Evolutionary conservation across 2,888 invertebrate genomes (phyloP), one percentile per base, ranked within the genome.

Genomic region (Volucella bombylans): DNA sequence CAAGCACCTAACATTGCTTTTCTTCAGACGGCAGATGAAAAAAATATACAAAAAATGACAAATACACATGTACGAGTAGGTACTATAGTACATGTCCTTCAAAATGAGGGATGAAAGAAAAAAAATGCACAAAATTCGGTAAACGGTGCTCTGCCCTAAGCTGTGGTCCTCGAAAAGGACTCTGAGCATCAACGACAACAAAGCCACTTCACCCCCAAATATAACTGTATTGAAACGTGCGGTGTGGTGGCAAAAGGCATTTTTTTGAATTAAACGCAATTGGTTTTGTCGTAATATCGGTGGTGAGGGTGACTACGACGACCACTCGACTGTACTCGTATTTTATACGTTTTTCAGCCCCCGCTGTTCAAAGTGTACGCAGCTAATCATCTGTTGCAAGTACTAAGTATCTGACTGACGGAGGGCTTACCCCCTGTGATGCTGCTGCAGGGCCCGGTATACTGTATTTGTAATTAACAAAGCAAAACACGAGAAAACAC

Each of bases 331-430:
- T 45, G 3, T 45, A 45, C n/a, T 45, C 11, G 11, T n/a, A 45
- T 11, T 52, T 10, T 10, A 52, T 3, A 59, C 61, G 67, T 77
- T 77, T 65, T 57, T 52, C 62, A 69, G 55, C 55, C 61, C 73
- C 61, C 41, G 31, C 11, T 23, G 31, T 2, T 59, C 15, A 3
- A 11, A 52, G 68, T 18, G 47, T 78, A 54, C 49, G 55, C 61
- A 78, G 82, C 82, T 82, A 82, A 82, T 82, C 82, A 82, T 82
- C 82, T 82, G 82, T 82, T 72, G 78, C 78, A 62, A 77, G 81
- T 45, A 64, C 50, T 2, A 52, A 69, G 55, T 62, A 49, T 23
- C 23, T 55, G 41, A 31, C 15, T 43, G 14, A 43, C 15, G 49
- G 47, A 55, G 38, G 11, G 31, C 38, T 14, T 45, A 54, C 62